These are phyloP conservation scores for Sogatella furcifera DNA, from an alignment of 1,140 invertebrate species.

Conservation along the genomic window DNA sequence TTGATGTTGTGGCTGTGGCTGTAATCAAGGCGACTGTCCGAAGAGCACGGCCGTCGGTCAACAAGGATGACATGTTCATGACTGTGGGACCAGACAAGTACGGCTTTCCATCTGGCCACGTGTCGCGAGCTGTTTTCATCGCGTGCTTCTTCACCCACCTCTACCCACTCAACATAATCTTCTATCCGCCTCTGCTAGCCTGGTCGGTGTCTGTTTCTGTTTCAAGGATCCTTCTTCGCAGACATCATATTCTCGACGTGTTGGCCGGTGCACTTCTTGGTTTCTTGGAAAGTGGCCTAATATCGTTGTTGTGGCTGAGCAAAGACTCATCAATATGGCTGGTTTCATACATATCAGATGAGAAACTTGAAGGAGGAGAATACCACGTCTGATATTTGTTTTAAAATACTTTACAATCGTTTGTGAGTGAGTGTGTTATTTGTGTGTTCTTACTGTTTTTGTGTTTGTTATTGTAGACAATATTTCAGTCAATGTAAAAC, in stretches of 20 bases:
- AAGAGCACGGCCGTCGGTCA: constrained; percentile 59
- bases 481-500: too few species aligned
- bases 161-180: constrained; percentile 44
- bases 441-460: too few species aligned
- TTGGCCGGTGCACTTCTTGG: constrained; percentile 63
- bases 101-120: constrained; percentile 93
- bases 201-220: constrained; percentile 66
- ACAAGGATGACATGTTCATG: constrained; percentile 47
- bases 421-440: too few species aligned
- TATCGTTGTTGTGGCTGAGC: constrained; percentile 56
- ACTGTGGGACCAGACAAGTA: constrained; percentile 71
- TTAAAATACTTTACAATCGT: too few species aligned
- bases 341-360: constrained; percentile 41
- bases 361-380: constrained; percentile 42
- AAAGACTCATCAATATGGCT: constrained; percentile 36
- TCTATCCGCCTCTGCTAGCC: constrained; percentile 47
- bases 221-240: constrained; percentile 66
- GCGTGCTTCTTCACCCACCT: constrained; percentile 53
- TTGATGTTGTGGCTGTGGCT: constrained; percentile 78
- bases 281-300: constrained; percentile 53
- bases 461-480: too few species aligned
- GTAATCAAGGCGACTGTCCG: constrained; percentile 68
- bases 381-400: constrained; percentile 36
- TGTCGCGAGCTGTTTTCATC: constrained; percentile 73
- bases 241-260: constrained; percentile 85